These are phyloP conservation scores for Mesembrinibis cayennensis DNA, from an alignment of 2,113 vertebrate genomes.

Conservation along the genomic window DNA sequence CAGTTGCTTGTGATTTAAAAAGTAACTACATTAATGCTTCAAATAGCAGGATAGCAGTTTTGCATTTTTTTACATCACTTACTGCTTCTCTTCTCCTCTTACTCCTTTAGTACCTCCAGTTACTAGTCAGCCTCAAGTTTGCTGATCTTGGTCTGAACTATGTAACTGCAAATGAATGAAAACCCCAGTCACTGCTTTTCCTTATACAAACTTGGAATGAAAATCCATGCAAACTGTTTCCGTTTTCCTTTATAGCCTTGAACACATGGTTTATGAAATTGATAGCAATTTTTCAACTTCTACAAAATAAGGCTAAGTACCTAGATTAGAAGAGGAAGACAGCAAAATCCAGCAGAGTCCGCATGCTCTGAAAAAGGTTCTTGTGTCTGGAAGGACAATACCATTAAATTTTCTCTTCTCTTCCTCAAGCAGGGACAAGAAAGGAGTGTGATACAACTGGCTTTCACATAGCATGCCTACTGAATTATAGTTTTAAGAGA, in stretches of 20 bases:
- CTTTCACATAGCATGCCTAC: neutral
- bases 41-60: neutral
- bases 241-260: neutral
- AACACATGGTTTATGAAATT: neutral
- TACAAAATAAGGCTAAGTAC: neutral
- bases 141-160: neutral
- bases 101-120: neutral
- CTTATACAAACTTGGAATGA: neutral
- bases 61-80: neutral
- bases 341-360: neutral
- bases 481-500: neutral
- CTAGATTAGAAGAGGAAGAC: neutral
- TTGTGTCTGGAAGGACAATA: neutral
- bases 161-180: neutral
- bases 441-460: neutral
- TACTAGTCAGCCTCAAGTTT: neutral
- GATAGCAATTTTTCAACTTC: conserved; percentile 37
- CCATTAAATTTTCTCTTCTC: conserved; percentile 2
- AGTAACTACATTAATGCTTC: neutral
- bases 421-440: neutral
- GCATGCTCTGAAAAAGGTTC: neutral
- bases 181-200: neutral
- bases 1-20: neutral
- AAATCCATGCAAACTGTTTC: neutral
- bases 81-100: neutral